Evolutionary conservation across 2,797 vertebrate genomes (phyloP).

Genomic region (Anabas testudineus): DNA sequence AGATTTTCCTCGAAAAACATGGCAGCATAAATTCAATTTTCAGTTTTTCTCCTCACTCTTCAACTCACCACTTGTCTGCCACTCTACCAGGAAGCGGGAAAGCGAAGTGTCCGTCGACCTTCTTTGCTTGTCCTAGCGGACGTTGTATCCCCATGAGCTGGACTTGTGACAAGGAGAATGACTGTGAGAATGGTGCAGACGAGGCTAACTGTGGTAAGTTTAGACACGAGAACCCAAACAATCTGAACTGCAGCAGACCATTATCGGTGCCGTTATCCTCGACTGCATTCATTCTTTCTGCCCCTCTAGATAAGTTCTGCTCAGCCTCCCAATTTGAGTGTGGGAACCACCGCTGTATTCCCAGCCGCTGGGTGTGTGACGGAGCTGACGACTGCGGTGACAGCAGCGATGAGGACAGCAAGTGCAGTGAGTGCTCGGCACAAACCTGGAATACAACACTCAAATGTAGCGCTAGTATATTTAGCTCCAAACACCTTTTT

Average conservation of each 20-base stretch:
- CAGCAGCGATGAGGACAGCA: slow-evolving; percentile 91
- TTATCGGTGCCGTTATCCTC: slow-evolving; percentile 2
- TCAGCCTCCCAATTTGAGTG: slow-evolving; percentile 94
- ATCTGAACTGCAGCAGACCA: background rate
- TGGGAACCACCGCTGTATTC: slow-evolving; percentile 92
- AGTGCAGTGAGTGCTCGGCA: slow-evolving; percentile 87
- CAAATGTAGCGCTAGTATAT: no score
- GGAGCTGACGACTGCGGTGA: slow-evolving; percentile 95
- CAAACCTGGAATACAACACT: background rate
- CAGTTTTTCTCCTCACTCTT: slow-evolving; percentile 7
- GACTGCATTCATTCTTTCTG: slow-evolving; percentile 26
- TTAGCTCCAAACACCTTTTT: no score
- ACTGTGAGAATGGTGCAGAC: slow-evolving; percentile 96
- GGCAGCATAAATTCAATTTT: slow-evolving; percentile 16
- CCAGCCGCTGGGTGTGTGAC: slow-evolving; percentile 95
- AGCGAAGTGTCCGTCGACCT: slow-evolving; percentile 86
- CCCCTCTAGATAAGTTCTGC: slow-evolving; percentile 90
- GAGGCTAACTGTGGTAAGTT: slow-evolving; percentile 93
- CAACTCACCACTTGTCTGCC: slow-evolving; percentile 28
- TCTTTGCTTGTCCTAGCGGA: slow-evolving; percentile 94
- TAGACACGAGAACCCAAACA: slow-evolving; percentile 29
- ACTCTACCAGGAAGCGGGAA: slow-evolving; percentile 85
- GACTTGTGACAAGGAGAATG: slow-evolving; percentile 96
- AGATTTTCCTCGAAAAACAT: slow-evolving; percentile 19
- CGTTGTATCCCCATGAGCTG: slow-evolving; percentile 98